Conservation (phyloP, 2,888 invertebrate genomes). For the Apamea crenata region DNA sequence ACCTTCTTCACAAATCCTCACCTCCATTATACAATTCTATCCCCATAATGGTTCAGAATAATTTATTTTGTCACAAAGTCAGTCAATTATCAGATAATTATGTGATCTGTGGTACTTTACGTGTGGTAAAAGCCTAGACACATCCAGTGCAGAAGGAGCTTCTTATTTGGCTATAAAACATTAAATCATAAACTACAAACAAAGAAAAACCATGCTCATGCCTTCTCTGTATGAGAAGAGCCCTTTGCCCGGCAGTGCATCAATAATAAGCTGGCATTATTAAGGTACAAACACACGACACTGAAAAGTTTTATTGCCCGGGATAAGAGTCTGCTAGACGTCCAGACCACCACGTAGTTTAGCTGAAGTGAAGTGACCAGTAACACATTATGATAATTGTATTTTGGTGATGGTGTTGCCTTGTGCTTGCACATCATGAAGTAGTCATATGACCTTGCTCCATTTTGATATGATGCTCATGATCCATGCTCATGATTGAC, state of each 20-base stretch:
- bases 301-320: background rate
- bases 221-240: background rate
- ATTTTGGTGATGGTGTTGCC: background rate
- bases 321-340: background rate
- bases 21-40: background rate
- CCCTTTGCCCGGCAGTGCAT: no score
- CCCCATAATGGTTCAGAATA: background rate
- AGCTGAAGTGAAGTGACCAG: background rate
- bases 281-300: background rate
- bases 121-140: background rate
- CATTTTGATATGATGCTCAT: conserved; percentile 11
- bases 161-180: background rate
- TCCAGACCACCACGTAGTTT: background rate
- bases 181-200: background rate
- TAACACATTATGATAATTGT: background rate
- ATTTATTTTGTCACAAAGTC: background rate
- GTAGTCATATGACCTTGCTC: conserved; percentile 13
- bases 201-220: background rate
- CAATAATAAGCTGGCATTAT: no score
- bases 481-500: conserved; percentile 42
- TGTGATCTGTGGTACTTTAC: no score
- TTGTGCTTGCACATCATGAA: background rate
- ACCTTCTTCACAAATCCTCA: background rate
- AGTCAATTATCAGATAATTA: no score
- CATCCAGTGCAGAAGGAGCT: background rate